A percentile compares a stretch with the other conserved stretches of the same genome.
Evolutionary conservation across 2,113 vertebrate species (phyloP).

Genomic region (Heteronetta atricapilla): DNA sequence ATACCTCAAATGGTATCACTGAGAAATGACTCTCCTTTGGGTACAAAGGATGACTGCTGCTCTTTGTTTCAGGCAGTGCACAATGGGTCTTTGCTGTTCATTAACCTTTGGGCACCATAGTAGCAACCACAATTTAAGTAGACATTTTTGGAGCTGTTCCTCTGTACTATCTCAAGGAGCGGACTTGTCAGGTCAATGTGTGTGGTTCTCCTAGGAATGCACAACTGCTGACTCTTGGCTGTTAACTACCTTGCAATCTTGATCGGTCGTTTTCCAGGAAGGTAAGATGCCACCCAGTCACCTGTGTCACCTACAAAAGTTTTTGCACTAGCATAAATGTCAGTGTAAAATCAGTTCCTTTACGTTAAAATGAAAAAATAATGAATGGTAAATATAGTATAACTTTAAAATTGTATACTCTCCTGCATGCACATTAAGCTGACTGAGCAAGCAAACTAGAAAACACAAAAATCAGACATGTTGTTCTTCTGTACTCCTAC

Average conservation of each 20-base stretch:
- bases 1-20: neutral
- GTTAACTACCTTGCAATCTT: neutral
- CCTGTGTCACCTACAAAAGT: neutral
- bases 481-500: neutral
- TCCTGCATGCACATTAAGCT: neutral
- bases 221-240: neutral
- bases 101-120: neutral
- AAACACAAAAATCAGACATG: neutral
- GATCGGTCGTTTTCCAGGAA: neutral
- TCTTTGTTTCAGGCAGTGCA: neutral
- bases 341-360: neutral
- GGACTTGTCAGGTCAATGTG: neutral
- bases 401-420: neutral
- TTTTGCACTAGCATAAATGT: accelerated
- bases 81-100: neutral
- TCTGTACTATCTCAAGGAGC: neutral
- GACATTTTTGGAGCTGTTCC: neutral
- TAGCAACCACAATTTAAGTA: neutral
- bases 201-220: neutral
- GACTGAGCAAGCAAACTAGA: neutral
- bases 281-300: neutral
- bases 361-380: conserved; percentile 1
- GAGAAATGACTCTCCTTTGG: neutral
- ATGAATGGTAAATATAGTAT: neutral
- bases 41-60: neutral